A percentile compares a stretch with the other conserved stretches of the same genome.
These are phyloP conservation scores for Tarsius wallacei DNA, from an alignment of 2,797 vertebrate genomes.

Conservation along the genomic window DNA sequence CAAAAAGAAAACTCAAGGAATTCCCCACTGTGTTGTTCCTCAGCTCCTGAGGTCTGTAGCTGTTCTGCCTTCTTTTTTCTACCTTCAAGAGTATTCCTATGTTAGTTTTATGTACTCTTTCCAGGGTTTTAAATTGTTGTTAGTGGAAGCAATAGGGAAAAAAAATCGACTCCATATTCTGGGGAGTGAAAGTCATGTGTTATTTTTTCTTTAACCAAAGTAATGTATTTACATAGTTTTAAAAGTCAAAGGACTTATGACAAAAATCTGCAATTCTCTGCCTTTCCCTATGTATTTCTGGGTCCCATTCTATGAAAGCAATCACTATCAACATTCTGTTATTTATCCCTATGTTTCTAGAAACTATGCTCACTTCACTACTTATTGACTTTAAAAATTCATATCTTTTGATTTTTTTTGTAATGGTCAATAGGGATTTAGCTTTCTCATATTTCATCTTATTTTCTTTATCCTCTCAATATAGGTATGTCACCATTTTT, in stretches of 20 bases:
- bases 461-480: conserved; percentile 39
- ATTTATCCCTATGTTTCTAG: conserved; percentile 1
- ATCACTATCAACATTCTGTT: neutral
- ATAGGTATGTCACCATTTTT: conserved; percentile 34
- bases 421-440: neutral
- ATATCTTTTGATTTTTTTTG: conserved; percentile 27
- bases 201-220: conserved; percentile 55
- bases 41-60: neutral
- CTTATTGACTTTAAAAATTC: conserved; percentile 31
- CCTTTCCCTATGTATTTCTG: neutral
- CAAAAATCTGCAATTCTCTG: neutral
- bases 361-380: neutral
- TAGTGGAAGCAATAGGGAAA: neutral
- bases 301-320: neutral
- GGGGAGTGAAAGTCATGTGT: neutral
- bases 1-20: conserved; percentile 59
- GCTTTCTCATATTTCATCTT: conserved; percentile 25
- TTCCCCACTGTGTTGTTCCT: neutral
- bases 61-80: neutral
- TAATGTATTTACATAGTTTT: neutral
- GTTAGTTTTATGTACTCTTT: conserved; percentile 2
- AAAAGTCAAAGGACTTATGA: neutral
- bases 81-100: neutral
- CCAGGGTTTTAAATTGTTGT: conserved; percentile 3
- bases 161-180: neutral